Evolutionary conservation across 2,113 vertebrate species (phyloP).

Genomic region (Octodon degus): DNA sequence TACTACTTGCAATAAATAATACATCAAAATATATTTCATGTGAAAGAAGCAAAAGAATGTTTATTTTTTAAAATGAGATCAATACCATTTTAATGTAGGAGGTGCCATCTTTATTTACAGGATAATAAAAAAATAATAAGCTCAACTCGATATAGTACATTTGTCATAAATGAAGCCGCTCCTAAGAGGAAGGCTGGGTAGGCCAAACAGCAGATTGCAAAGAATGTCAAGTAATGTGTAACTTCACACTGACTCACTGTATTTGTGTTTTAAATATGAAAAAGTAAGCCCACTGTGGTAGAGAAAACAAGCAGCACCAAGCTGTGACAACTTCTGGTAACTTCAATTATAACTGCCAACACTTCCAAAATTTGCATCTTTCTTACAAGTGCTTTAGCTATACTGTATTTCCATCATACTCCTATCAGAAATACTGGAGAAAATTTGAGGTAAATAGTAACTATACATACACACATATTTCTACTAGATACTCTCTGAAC

Average conservation of each 20-base stretch:
- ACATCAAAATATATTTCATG: constrained; percentile 59
- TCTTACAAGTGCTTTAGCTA: constrained; percentile 77
- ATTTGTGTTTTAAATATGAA: constrained; percentile 44
- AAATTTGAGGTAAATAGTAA: neutral
- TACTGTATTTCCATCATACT: neutral
- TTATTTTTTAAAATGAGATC: constrained; percentile 71
- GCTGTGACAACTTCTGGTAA: constrained; percentile 72
- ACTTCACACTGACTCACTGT: constrained; percentile 64
- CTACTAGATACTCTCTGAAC: neutral
- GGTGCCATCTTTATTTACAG: constrained; percentile 85
- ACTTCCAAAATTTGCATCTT: constrained; percentile 67
- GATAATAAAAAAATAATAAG: constrained; percentile 84
- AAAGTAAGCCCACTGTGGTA: constrained; percentile 10
- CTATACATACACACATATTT: neutral
- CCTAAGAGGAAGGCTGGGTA: constrained; percentile 17
- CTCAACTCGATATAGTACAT: constrained; percentile 76
- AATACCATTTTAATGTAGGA: constrained; percentile 80
- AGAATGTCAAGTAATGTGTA: constrained; percentile 62
- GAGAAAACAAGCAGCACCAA: constrained; percentile 71
- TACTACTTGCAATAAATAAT: constrained; percentile 56
- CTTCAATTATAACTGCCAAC: constrained; percentile 74
- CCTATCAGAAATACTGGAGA: neutral
- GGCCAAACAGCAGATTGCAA: constrained; percentile 58
- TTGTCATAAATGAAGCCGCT: constrained; percentile 76
- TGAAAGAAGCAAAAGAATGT: constrained; percentile 70